Conservation (phyloP, 2,113 vertebrate genomes). For the Lota lota region DNA sequence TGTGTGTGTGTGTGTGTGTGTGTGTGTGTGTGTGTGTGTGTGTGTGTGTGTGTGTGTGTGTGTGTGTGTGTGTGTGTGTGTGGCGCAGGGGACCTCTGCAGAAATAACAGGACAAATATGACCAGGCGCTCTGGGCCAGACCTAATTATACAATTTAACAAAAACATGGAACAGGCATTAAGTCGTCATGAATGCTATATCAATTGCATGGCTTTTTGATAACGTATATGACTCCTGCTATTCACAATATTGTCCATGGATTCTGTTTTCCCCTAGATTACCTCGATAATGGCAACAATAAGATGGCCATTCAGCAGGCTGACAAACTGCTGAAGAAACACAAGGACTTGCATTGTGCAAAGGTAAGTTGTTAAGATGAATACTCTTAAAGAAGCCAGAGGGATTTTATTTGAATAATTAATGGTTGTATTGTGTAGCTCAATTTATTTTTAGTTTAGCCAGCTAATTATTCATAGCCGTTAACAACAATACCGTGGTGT, state of each 20-base stretch:
- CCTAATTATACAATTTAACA: neutral
- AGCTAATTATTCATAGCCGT: too few species aligned
- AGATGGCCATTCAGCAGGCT: slow-evolving; percentile 99
- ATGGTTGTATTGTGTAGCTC: too few species aligned
- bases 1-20: neutral
- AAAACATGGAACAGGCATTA: neutral
- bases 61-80: slow-evolving; percentile 1
- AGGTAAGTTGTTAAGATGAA: slow-evolving; percentile 72
- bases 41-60: slow-evolving; percentile 40
- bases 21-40: too few species aligned
- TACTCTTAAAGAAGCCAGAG: neutral
- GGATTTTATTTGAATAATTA: too few species aligned
- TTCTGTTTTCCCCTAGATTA: slow-evolving; percentile 79
- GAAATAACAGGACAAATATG: too few species aligned
- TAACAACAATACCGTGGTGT: too few species aligned
- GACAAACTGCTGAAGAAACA: slow-evolving; percentile 98
- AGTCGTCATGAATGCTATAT: neutral
- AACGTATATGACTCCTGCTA: neutral
- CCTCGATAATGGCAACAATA: slow-evolving; percentile 99
- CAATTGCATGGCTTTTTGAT: neutral
- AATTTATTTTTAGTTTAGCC: too few species aligned
- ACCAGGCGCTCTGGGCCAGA: too few species aligned
- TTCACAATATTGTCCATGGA: neutral
- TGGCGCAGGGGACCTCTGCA: neutral
- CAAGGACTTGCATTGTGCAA: slow-evolving; percentile 97